Percentiles rank a stretch among this genome's conserved stretches.
Evolutionary conservation across 2,797 vertebrate species (phyloP).

Genomic region (Sphenodon punctatus): DNA sequence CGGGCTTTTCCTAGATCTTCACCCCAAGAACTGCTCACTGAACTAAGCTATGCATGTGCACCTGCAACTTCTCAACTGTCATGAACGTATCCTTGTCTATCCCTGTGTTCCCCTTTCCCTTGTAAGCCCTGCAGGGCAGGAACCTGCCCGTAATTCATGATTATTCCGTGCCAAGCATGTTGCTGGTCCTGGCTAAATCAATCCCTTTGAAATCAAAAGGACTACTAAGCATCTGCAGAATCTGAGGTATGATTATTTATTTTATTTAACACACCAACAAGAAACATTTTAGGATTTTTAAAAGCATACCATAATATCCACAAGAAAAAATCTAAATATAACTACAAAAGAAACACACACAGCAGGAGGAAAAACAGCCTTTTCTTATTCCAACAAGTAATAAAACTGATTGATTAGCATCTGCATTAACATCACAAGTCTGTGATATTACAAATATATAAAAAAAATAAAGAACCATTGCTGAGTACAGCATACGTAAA

Average conservation of each 20-base stretch:
- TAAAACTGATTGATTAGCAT: rapidly evolving
- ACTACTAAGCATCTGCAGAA: neutral
- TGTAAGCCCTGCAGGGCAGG: too few species aligned
- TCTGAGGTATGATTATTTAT: neutral
- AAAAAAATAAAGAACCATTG: too few species aligned
- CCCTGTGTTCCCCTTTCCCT: too few species aligned
- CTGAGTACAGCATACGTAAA: neutral
- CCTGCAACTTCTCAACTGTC: too few species aligned
- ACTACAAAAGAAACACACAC: neutral
- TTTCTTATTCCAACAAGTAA: neutral
- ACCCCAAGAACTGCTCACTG: too few species aligned
- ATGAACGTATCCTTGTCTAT: too few species aligned
- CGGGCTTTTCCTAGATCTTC: too few species aligned
- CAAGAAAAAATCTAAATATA: neutral
- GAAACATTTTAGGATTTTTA: constrained; percentile 34
- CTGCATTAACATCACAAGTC: too few species aligned
- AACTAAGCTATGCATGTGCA: too few species aligned
- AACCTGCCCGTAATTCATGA: too few species aligned
- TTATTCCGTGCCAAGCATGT: too few species aligned
- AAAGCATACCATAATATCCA: constrained; percentile 26
- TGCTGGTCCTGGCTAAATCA: neutral
- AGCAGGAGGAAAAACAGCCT: rapidly evolving
- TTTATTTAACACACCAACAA: neutral
- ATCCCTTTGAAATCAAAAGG: neutral
- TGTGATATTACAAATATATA: too few species aligned